Evolutionary conservation across 2,113 vertebrate genomes (phyloP).

Genomic region (Talpa occidentalis): DNA sequence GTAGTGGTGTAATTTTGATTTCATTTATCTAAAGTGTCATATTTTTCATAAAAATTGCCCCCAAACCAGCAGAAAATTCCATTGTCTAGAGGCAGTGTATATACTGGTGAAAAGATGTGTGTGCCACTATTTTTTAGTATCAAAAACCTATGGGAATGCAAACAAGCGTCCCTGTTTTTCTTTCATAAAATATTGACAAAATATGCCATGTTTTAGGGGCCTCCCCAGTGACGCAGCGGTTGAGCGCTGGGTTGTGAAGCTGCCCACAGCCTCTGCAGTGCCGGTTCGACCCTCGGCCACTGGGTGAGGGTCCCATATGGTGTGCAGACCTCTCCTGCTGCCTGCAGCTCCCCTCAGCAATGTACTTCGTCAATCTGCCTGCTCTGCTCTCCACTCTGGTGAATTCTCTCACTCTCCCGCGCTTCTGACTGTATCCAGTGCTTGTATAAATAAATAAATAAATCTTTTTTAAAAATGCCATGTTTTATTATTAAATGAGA

Average conservation of each 20-base stretch:
- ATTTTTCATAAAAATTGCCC: not conserved
- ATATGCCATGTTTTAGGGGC: not conserved
- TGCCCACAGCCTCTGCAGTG: no score
- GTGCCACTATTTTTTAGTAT: not conserved
- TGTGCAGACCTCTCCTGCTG: no score
- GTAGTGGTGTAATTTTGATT: not conserved
- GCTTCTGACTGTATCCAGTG: no score
- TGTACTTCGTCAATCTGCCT: no score
- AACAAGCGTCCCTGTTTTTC: not conserved
- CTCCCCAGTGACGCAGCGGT: no score
- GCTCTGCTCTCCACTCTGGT: no score
- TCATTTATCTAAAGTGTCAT: not conserved
- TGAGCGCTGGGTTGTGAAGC: no score
- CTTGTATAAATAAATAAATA: no score
- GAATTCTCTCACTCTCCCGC: no score
- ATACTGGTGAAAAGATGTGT: not conserved
- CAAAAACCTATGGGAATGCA: not conserved
- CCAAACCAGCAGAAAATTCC: not conserved
- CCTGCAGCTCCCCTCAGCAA: no score
- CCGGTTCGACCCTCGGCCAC: no score
- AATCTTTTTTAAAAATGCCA: not conserved
- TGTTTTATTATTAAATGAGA: not conserved
- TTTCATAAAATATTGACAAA: not conserved
- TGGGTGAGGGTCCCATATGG: no score
- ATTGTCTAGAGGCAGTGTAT: not conserved